phyloP scores from a whole-genome alignment of 2,113 vertebrate species.

The Stigmatopora nigra region DNA sequence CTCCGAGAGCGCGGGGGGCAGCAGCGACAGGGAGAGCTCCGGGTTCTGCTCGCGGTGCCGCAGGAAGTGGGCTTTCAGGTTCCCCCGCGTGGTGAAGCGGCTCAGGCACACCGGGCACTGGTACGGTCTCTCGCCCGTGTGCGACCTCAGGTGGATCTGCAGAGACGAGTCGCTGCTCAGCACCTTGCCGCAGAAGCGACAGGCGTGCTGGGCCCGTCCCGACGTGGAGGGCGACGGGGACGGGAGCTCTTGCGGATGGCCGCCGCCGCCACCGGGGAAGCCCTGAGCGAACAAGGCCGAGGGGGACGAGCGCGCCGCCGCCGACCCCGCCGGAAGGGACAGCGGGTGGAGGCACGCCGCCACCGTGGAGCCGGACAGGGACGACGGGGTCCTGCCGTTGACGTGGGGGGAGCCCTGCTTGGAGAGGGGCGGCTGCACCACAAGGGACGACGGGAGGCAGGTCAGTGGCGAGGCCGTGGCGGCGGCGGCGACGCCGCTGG shows the following conservation, averaged over 20 bases:
- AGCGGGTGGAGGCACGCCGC: slow-evolving; percentile 64
- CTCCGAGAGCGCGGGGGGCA: slow-evolving; percentile 73
- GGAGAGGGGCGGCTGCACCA: slow-evolving; percentile 56
- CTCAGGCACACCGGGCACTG: slow-evolving; percentile 88
- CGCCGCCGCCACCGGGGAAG: slow-evolving; percentile 51
- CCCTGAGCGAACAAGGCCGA: slow-evolving; percentile 53
- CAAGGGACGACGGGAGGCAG: slow-evolving; percentile 60
- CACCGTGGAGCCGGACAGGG: slow-evolving; percentile 56
- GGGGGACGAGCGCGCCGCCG: slow-evolving; percentile 68
- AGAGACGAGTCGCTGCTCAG: slow-evolving; percentile 89
- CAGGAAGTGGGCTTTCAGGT: slow-evolving; percentile 89
- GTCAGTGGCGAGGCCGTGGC: slow-evolving; percentile 45
- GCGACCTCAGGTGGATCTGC: slow-evolving; percentile 88
- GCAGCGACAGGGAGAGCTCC: slow-evolving; percentile 83
- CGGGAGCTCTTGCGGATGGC: slow-evolving; percentile 63
- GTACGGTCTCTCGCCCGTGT: slow-evolving; percentile 87
- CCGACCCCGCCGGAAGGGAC: slow-evolving; percentile 67
- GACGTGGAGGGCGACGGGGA: slow-evolving; percentile 43
- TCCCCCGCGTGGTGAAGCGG: slow-evolving; percentile 87
- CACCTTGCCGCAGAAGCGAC: slow-evolving; percentile 85
- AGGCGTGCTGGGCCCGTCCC: slow-evolving; percentile 74
- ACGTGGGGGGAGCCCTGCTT: slow-evolving; percentile 53
- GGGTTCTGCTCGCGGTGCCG: slow-evolving; percentile 87
- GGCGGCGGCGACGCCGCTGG: slow-evolving; percentile 44
- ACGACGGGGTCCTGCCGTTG: slow-evolving; percentile 47